Base-by-base conservation (phyloP, 2,113 vertebrate species). In the Picathartes gymnocephalus region DNA sequence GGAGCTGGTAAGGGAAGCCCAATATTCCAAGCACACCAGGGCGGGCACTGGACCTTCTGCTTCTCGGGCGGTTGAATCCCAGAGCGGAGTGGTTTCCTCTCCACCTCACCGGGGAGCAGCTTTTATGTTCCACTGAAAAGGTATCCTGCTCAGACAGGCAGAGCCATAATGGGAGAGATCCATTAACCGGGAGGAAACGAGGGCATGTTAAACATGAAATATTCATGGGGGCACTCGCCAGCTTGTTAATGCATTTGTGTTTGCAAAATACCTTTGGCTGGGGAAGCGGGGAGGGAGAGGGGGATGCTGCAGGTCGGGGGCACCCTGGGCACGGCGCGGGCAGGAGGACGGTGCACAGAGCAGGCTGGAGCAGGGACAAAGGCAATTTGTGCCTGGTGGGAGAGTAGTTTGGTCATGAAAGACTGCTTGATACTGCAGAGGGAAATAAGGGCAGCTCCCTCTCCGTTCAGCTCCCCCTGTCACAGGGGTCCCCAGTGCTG, bases 191-290 rank as follows among this genome's bases (percentile, higher is more conserved):
- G 69, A 88, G 95, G 97, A 97, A 96, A 97, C 73, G 42, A 95
- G 96, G 94, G 91, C 95, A 96, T 97, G 95, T 97, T 95, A 88
- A 84, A 54, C 95, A 98, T 97, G 94, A 97, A 97, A 97, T 97
- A 97, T 97, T 97, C 95, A 97, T 97, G 95, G 95, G 77, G 74
- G 86, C 39, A 87, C 81, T 94, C 69, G 68, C 94, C 89, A 86
- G 93, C 96, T 97, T 96, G 96, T 96, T 97, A 97, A 97, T 98
- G 96, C 93, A n/a, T 92, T 90, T 80, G 82, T 96, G 90, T 97
- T 98, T 97, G 95, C 95, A 97, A 97, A 97, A 97, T 96, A 97
- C 70, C 92, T 85, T 88, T 96, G 87, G 60, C 82, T 91, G 6
- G 10, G 47, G 88, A 90, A 44, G 58, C 45, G 51, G 58, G 57